phyloP scores from a whole-genome alignment of 2,888 invertebrate genomes.

The Polydrusus pterygomalis region DNA sequence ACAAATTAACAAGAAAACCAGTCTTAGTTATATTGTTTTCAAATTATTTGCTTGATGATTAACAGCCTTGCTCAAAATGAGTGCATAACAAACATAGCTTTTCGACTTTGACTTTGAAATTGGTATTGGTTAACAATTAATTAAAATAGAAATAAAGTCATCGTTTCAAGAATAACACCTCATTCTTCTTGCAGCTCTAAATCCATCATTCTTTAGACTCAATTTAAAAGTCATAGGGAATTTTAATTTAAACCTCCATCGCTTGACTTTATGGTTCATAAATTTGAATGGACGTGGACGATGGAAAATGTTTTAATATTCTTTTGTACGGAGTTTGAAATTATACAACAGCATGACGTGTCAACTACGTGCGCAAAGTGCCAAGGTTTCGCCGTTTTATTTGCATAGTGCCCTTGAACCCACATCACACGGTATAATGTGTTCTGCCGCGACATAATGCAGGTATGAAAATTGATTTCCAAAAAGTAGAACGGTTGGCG shows the following conservation, averaged over 20 bases:
- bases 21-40: no score
- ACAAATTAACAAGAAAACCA: no score
- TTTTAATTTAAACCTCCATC: conserved; percentile 31
- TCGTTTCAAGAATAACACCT: neutral
- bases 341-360: conserved; percentile 32
- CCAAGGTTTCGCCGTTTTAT: conserved; percentile 39
- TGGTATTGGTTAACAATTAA: no score
- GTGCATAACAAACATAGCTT: no score
- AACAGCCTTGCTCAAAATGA: no score
- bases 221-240: conserved; percentile 27
- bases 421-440: conserved; percentile 27
- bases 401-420: conserved; percentile 40
- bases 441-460: conserved; percentile 20
- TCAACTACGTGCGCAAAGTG: conserved; percentile 33
- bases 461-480: conserved; percentile 25
- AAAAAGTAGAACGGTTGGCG: conserved; percentile 30
- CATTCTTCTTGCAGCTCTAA: neutral
- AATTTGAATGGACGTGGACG: conserved; percentile 31
- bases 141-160: no score
- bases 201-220: conserved; percentile 27
- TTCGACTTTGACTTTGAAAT: no score
- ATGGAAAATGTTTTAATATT: conserved; percentile 36
- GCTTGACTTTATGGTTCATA: conserved; percentile 40
- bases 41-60: no score
- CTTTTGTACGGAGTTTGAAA: conserved; percentile 34